phyloP scores from a whole-genome alignment of 2,797 vertebrate species.

The Eutrigla gurnardus region DNA sequence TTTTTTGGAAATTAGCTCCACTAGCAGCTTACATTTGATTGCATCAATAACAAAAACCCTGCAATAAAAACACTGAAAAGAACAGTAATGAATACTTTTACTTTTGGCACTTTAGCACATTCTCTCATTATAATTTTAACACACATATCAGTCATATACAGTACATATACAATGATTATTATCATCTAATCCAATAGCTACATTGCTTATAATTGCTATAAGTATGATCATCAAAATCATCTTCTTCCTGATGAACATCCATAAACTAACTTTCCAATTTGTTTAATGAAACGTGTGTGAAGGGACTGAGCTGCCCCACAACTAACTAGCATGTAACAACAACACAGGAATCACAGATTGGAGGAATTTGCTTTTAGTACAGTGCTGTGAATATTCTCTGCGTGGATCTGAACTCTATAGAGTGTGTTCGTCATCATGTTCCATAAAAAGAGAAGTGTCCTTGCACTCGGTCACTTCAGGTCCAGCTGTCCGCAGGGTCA shows the following conservation, averaged over 20 bases:
- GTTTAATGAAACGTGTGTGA: background rate
- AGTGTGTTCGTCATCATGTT: constrained; percentile 33
- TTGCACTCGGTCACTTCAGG: constrained; percentile 19
- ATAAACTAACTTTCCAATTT: background rate
- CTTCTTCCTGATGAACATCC: background rate
- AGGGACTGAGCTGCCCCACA: background rate
- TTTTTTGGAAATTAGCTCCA: no score
- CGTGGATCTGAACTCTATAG: constrained; percentile 20
- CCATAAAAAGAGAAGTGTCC: constrained; percentile 70
- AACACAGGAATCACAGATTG: background rate
- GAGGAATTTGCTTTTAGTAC: constrained; percentile 4
- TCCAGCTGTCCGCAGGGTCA: constrained; percentile 70
- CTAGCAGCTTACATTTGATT: background rate
- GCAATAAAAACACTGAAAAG: background rate
- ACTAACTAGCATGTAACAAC: background rate
- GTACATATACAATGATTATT: no score
- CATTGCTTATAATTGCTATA: no score
- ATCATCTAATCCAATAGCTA: no score
- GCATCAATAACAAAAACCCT: background rate
- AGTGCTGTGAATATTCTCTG: background rate
- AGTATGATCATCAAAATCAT: background rate
- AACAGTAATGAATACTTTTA: background rate
- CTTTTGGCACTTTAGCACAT: background rate
- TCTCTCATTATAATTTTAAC: background rate
- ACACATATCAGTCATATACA: no score